Evolutionary conservation across 2,888 invertebrate genomes (phyloP).

Genomic region (Drosophila austrosaltans): DNA sequence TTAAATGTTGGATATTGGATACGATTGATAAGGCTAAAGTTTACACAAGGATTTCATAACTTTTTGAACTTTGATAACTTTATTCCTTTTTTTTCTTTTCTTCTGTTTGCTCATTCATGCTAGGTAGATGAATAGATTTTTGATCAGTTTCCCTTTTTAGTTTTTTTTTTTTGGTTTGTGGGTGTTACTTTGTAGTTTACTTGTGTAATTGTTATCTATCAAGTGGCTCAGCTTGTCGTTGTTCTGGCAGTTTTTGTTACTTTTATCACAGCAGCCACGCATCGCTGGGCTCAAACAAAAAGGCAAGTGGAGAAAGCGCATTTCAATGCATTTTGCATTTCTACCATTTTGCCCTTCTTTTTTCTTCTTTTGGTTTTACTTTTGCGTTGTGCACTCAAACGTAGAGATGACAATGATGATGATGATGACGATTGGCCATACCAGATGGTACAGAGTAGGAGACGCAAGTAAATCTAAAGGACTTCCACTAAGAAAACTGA

Average conservation of each 20-base stretch:
- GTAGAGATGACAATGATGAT: constrained; percentile 39
- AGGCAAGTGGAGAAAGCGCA: constrained; percentile 62
- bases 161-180: background rate
- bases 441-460: constrained; percentile 19
- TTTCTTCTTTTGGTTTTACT: constrained; percentile 18
- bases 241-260: constrained; percentile 61
- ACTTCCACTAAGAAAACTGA: background rate
- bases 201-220: constrained; percentile 3
- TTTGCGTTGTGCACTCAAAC: constrained; percentile 51
- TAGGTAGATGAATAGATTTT: background rate
- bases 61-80: background rate
- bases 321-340: constrained; percentile 33
- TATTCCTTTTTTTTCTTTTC: no score
- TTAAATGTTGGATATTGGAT: no score
- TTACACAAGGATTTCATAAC: no score
- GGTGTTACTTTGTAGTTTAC: background rate
- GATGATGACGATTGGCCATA: constrained; percentile 24
- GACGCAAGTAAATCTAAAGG: no score
- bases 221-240: constrained; percentile 25
- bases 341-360: constrained; percentile 2
- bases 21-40: no score
- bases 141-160: constrained; percentile 1
- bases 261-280: constrained; percentile 75
- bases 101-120: background rate
- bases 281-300: constrained; percentile 73